phyloP scores from a whole-genome alignment of 1,140 invertebrate species.

The Papilio glaucus region DNA sequence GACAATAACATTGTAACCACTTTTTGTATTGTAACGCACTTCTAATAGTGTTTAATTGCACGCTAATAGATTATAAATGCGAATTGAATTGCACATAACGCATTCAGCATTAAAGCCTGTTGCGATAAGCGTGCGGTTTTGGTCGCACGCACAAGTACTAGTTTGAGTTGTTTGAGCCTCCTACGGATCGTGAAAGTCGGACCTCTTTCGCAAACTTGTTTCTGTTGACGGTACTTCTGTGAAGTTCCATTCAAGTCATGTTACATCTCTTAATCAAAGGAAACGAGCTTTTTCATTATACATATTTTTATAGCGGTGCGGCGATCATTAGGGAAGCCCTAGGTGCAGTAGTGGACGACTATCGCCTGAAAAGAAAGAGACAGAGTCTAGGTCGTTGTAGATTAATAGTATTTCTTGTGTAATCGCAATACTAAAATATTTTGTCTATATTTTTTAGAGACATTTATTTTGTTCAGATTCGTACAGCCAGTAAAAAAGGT shows the following conservation, averaged over 20 bases:
- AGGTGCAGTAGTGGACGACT: no score
- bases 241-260: neutral
- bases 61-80: neutral
- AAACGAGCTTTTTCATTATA: neutral
- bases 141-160: neutral
- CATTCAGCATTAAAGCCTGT: neutral
- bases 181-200: slow-evolving; percentile 4
- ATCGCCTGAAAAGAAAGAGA: no score
- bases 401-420: no score
- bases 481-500: no score
- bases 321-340: no score
- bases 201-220: slow-evolving; percentile 15
- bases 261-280: neutral
- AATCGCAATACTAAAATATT: no score
- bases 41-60: neutral
- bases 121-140: slow-evolving; percentile 7
- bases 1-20: neutral
- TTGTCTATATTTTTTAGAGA: no score
- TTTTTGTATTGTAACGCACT: neutral
- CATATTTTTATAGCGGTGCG: no score
- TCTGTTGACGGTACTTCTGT: neutral
- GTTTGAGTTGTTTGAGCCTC: neutral
- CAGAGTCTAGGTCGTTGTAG: no score
- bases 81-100: neutral
- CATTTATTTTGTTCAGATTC: no score